Evolutionary conservation across 2,113 vertebrate species (phyloP), one percentile per base, ranked within the genome.

Genomic region (Forbesichthys agassizii): DNA sequence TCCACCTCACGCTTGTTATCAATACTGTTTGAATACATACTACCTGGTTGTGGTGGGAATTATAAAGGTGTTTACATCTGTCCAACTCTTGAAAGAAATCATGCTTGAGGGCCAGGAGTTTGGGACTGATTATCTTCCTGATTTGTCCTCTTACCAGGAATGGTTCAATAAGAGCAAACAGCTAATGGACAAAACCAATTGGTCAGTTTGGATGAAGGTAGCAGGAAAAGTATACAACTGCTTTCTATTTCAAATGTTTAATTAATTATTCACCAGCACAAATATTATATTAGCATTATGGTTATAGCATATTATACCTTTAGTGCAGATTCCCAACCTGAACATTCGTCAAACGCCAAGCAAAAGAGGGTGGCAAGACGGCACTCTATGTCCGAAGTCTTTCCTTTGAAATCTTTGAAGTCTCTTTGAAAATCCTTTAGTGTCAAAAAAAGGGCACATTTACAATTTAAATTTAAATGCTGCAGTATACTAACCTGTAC

Each of bases 91-190:
- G 75, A 73, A 52, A 78, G 72, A 95, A 90, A 76, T 92, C 92
- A 18, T 91, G 86, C 61, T 92, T 85, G 36, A 95, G 80, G 47
- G 88, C 83, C 49, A 66, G 74, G 42, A 93, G 91, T 89, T 92
- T 94, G 48, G 87, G 89, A 68, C 75, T 90, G 80, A 96, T 94
- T 75, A 91, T 89, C 80, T 94, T 85, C 86, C 88, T 77, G 69
- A 96, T 88, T 61, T 90, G 76, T 61, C 71, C 74, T 62, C 91
- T 92, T 74, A 94, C 92, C 77, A 96, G 82, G 85, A 96, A 93
- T 59, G 89, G 93, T 84, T 88, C 89, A 85, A 92, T 88, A 69
- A 95, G 6, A 3, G 80, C 90, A 69, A 95, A 81, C 78, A 95
- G 80, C 92, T 96, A 53, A 27, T 74, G 46, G 33, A 89, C 71